phyloP scores from a whole-genome alignment of 2,113 vertebrate species.

The Amphilophus citrinellus region DNA sequence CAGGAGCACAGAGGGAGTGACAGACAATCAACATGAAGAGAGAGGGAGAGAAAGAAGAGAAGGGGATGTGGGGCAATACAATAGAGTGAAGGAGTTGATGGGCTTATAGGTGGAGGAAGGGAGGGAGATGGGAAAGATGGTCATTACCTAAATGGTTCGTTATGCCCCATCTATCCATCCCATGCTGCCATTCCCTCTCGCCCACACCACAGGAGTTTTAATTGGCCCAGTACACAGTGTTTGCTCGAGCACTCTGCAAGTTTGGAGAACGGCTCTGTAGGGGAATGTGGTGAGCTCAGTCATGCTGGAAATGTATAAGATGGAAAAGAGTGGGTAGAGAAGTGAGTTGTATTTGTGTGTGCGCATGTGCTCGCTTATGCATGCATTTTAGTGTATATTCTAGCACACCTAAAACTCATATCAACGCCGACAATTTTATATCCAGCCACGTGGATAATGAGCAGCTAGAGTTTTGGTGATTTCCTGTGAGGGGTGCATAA shows the following conservation, averaged over 20 bases:
- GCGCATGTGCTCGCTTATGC: neutral
- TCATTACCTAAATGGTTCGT: slow-evolving; percentile 76
- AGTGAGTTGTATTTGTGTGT: slow-evolving; percentile 22
- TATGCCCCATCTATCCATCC: slow-evolving; percentile 78
- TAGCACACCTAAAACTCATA: slow-evolving; percentile 42
- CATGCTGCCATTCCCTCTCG: slow-evolving; percentile 64
- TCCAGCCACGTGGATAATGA: slow-evolving; percentile 71
- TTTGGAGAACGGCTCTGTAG: slow-evolving; percentile 76
- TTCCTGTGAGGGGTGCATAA: slow-evolving; percentile 70
- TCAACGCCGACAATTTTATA: slow-evolving; percentile 51
- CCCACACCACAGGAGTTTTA: slow-evolving; percentile 77
- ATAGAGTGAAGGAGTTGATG: slow-evolving; percentile 30
- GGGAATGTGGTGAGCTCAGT: slow-evolving; percentile 70
- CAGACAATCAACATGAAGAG: slow-evolving; percentile 64
- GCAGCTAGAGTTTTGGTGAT: slow-evolving; percentile 73
- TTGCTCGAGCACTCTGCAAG: slow-evolving; percentile 74
- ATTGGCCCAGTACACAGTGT: slow-evolving; percentile 78
- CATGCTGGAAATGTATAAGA: slow-evolving; percentile 66
- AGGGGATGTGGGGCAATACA: slow-evolving; percentile 17
- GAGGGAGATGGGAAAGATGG: slow-evolving; percentile 44
- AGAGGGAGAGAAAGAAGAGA: neutral
- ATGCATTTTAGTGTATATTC: slow-evolving; percentile 8
- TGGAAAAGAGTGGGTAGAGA: slow-evolving; percentile 60
- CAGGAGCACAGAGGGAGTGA: slow-evolving; percentile 73
- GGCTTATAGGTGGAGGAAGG: slow-evolving; percentile 11